These are phyloP conservation scores for Sternarchorhynchus goeldii DNA, from an alignment of 2,797 vertebrate species.

Conservation along the genomic window DNA sequence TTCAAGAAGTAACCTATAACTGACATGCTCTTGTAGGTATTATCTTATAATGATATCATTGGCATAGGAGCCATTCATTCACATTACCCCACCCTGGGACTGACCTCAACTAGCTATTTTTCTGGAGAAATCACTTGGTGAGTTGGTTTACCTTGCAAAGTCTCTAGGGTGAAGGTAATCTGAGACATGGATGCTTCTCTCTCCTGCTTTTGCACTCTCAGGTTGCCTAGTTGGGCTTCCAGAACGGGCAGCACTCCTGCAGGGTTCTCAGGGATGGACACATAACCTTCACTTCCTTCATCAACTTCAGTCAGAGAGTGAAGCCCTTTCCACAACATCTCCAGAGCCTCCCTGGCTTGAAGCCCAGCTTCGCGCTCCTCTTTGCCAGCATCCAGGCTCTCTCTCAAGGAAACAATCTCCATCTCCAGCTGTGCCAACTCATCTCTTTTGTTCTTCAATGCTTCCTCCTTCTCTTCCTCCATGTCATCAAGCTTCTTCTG, in stretches of 20 bases:
- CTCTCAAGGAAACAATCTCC: slow-evolving; percentile 62
- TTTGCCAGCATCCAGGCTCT: slow-evolving; percentile 31
- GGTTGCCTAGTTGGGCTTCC: slow-evolving; percentile 62
- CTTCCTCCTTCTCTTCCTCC: slow-evolving; percentile 56
- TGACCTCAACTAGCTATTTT: background rate
- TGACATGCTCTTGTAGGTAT: no score
- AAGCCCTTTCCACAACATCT: slow-evolving; percentile 69
- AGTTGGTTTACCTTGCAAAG: slow-evolving; percentile 68
- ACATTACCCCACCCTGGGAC: no score
- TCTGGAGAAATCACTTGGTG: background rate
- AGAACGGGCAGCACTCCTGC: slow-evolving; percentile 60
- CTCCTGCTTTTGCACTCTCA: slow-evolving; percentile 62
- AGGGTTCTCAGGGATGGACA: slow-evolving; percentile 59
- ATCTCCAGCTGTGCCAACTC: slow-evolving; percentile 57
- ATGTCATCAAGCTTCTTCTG: slow-evolving; percentile 64
- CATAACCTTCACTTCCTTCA: slow-evolving; percentile 53
- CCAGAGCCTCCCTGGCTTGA: slow-evolving; percentile 58
- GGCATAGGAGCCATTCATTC: no score
- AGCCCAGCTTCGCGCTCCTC: slow-evolving; percentile 55
- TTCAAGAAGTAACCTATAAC: no score
- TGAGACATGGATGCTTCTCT: slow-evolving; percentile 60
- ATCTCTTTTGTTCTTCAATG: slow-evolving; percentile 60
- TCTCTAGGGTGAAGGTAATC: slow-evolving; percentile 61
- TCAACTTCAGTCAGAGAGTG: slow-evolving; percentile 59
- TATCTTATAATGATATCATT: no score